Evolutionary conservation across 2,797 vertebrate genomes (phyloP), one percentile per base, ranked within the genome.

Genomic region (Pseudocheirus occidentalis): DNA sequence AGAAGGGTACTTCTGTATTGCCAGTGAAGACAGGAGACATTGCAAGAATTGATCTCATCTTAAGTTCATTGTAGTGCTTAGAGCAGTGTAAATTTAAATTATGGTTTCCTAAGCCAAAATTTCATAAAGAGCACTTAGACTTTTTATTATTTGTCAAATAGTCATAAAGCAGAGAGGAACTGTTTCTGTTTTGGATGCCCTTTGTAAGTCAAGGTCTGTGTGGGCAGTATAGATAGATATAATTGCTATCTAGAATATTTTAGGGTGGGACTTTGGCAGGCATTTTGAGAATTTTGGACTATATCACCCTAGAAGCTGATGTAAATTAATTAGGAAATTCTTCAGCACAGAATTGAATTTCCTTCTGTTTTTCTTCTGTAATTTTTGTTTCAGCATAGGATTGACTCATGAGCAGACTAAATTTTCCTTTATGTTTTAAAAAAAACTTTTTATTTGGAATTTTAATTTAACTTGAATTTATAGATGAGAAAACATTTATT

Each of bases 401-500:
- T 13, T 62, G 59, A 31, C 59, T 62, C 59, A 62, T 62, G 59
- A 62, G 59, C 12, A 62, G 59, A 52, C 57, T 59, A 59, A 5
- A 57, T 91, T 91, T 89, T 94, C 92, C 29, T 94, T 95, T 62
- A 95, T 91, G 14, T 91, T 94, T 96, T 95, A 93, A 92, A 93
- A 94, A 56, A 92, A 89, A 29, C 90, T 89, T 24, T 55, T 96
- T 94, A 81, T 94, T 81, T 10, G 34, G 31, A 34, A 13, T 62
- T 62, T 62, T 59, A 31, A 59, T 59, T 62, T 62, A 62, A 34
- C 13, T 62, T 62, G 58, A 62, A 62, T 34, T 13, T 62, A 34
- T 62, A 12, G 59, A 34, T 62, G 31, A 62, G 12, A 34, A 62
- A 62, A 34, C 59, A 62, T 62, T 62, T 34, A 31, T 62, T 62